Percentiles rank a stretch among this genome's conserved stretches.
Conservation (phyloP, 2,797 vertebrate species). For the Enteromius radiatus region DNA sequence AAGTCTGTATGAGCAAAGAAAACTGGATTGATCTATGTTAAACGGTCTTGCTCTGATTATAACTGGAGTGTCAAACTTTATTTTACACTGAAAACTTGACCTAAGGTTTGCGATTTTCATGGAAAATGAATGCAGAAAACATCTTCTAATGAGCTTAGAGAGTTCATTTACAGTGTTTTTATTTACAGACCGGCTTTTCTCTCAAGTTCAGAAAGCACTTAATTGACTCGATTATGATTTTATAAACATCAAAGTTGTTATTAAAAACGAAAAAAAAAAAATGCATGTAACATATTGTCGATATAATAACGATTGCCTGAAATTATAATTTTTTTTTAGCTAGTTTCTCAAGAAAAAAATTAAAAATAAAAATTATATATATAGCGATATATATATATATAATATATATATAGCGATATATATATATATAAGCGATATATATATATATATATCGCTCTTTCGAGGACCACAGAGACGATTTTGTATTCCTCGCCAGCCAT, state of each 20-base stretch:
- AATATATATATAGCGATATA: too few species aligned
- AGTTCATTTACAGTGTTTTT: not conserved
- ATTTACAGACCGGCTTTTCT: not conserved
- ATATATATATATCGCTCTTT: too few species aligned
- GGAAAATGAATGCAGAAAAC: not conserved
- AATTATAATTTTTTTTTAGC: too few species aligned
- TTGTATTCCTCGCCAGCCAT: too few species aligned
- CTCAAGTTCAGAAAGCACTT: not conserved
- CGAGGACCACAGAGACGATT: too few species aligned
- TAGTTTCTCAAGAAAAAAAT: too few species aligned
- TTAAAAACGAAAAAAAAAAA: not conserved
- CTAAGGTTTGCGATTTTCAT: not conserved
- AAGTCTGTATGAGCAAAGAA: conserved; percentile 8
- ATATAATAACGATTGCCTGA: too few species aligned
- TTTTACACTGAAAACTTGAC: not conserved
- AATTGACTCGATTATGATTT: not conserved
- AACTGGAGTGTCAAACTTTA: not conserved
- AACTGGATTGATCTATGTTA: not conserved
- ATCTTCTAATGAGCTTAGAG: too few species aligned
- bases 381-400: too few species aligned
- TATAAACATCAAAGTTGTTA: not conserved
- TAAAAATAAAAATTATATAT: too few species aligned
- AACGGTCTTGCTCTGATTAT: not conserved
- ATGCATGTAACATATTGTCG: too few species aligned
- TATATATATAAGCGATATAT: too few species aligned